These are phyloP conservation scores for Tetheella fluctuosa DNA, from an alignment of 2,888 invertebrate species.

Conservation along the genomic window DNA sequence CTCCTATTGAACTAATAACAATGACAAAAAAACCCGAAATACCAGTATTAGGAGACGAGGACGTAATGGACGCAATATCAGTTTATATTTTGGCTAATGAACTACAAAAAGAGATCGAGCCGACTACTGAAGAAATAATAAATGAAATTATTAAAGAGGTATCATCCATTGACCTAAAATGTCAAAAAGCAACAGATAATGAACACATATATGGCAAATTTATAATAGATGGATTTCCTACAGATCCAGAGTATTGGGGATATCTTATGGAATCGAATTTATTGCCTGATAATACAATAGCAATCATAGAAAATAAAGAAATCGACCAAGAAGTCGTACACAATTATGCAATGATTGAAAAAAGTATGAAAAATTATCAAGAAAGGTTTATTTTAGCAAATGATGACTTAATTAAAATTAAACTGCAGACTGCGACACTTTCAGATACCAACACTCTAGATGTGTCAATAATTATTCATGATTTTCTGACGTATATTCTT, in stretches of 20 bases:
- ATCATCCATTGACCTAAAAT: constrained; percentile 59
- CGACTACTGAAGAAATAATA: constrained; percentile 70
- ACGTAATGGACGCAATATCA: constrained; percentile 68
- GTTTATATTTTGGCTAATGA: constrained; percentile 65
- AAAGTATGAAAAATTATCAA: constrained; percentile 51
- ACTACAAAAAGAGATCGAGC: constrained; percentile 69
- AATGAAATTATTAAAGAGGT: constrained; percentile 66
- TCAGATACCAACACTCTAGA: constrained; percentile 31
- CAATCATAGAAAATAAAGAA: constrained; percentile 80
- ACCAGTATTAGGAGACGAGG: constrained; percentile 75
- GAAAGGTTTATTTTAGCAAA: constrained; percentile 54
- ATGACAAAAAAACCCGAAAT: constrained; percentile 48
- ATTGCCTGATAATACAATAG: constrained; percentile 82
- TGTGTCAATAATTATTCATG: constrained; percentile 48
- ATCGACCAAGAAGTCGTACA: constrained; percentile 55
- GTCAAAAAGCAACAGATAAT: constrained; percentile 46
- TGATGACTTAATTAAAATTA: constrained; percentile 64
- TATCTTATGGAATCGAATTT: constrained; percentile 68
- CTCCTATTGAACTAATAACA: constrained; percentile 61
- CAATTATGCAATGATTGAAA: constrained; percentile 62
- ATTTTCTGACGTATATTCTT: constrained; percentile 38
- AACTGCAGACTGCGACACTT: constrained; percentile 40
- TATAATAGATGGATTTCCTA: constrained; percentile 85
- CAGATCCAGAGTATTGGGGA: constrained; percentile 76
- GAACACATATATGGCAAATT: constrained; percentile 77